Conservation (phyloP, 2,888 invertebrate genomes). For the Opisthograptis luteolata region DNA sequence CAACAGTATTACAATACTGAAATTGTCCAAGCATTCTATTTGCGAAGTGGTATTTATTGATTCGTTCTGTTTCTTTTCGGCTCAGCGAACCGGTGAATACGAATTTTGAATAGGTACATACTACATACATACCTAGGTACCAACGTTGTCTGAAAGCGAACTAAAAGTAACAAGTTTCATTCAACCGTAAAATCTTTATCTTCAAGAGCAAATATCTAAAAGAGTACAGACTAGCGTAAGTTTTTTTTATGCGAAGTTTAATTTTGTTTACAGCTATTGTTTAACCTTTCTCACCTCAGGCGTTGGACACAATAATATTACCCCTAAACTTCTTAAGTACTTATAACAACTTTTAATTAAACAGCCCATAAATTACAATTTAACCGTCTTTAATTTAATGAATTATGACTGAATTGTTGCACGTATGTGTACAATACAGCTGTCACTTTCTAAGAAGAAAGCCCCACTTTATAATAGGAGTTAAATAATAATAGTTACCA, state of each 20-base stretch:
- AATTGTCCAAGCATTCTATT: constrained; percentile 22
- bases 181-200: constrained; percentile 20
- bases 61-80: constrained; percentile 25
- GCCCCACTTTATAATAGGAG: too few relatives aligned
- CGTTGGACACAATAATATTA: too few relatives aligned
- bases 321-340: too few relatives aligned
- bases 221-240: constrained; percentile 13
- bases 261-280: too few relatives aligned
- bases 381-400: too few relatives aligned
- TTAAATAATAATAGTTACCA: constrained; percentile 30
- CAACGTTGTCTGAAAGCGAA: constrained; percentile 5
- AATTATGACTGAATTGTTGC: too few relatives aligned
- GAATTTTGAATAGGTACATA: constrained; percentile 23
- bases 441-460: too few relatives aligned
- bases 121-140: too few relatives aligned
- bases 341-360: too few relatives aligned
- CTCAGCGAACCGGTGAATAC: constrained; percentile 28
- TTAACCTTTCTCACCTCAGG: too few relatives aligned
- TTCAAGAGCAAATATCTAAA: constrained; percentile 15
- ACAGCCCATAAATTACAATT: too few relatives aligned
- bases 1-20: constrained; percentile 13
- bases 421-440: too few relatives aligned
- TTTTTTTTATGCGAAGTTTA: constrained; percentile 14
- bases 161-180: constrained; percentile 12
- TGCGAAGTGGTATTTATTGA: constrained; percentile 19